Evolutionary conservation across 2,113 vertebrate genomes (phyloP), one percentile per base, ranked within the genome.

Genomic region (Oreochromis tanganicae): DNA sequence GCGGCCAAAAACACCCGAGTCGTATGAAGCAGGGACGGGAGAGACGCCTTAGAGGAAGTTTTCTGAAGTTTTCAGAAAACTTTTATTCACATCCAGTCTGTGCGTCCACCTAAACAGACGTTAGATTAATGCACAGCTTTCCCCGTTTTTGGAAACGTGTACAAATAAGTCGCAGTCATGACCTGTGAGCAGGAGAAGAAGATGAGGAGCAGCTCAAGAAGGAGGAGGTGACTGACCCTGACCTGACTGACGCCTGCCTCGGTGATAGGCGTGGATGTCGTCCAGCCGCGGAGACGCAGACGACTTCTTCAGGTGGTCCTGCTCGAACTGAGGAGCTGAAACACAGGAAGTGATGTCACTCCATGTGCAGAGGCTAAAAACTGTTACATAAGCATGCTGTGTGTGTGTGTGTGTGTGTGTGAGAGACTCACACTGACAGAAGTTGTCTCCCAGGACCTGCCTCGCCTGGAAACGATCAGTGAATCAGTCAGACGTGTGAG

Each of bases 371-470:
- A 12, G n/a, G 36, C 24, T 27, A 12, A 27, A 82, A 48, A 32
- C 55, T 80, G 17, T 24, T 3, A 4, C 3, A 3, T 5, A 32
- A 61, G 7, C 4, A 24, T 12, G 7, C 5, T 21, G 19, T n/a
- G 4, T 56, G 36, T 29, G 59, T 17, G 55, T 36, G 56, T 27
- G 63, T 43, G 68, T 27, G 38, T 1, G 21, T n/a, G n/a, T n/a
- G n/a, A n/a, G n/a, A 38, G 5, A 96, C 98, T 97, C 93, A 98
- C 98, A 95, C 38, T 96, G 97, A 88, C 96, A 96, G 91, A 95
- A 97, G 95, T 92, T 96, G 92, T 98, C 97, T 85, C 98, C 96
- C 52, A 98, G 96, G 80, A 98, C 97, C 87, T 98, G 98, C 61
- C 97, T 97, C 34, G 97, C 98, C 98, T 98, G 93, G 27, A 88